Evolutionary conservation across 1,140 invertebrate genomes (phyloP).

Genomic region (Aphaenogaster rudis): DNA sequence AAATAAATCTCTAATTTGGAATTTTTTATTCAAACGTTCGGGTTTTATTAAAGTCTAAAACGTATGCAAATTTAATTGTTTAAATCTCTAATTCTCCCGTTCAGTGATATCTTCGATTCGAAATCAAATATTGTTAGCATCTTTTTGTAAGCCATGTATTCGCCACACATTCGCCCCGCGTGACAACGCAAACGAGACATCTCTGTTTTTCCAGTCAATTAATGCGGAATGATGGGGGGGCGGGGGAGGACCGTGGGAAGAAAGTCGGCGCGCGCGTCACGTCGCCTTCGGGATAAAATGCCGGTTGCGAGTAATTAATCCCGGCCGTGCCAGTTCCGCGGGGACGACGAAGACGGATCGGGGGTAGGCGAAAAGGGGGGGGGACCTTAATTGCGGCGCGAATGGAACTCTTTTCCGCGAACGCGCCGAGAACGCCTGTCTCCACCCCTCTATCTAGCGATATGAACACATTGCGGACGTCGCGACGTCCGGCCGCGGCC

Average conservation of each 20-base stretch:
- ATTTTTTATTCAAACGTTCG: not conserved
- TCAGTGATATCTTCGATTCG: not conserved
- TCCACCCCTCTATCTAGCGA: not conserved
- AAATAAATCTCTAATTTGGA: not conserved
- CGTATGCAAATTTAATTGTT: not conserved
- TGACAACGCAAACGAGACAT: slow-evolving; percentile 5
- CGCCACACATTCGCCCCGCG: not conserved
- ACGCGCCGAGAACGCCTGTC: not conserved
- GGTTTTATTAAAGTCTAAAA: not conserved
- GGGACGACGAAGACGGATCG: slow-evolving; percentile 55
- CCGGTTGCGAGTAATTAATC: slow-evolving; percentile 59
- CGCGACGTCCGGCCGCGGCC: slow-evolving; percentile 47
- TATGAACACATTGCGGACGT: slow-evolving; percentile 59
- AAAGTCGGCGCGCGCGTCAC: slow-evolving; percentile 66
- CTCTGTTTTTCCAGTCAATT: slow-evolving; percentile 6
- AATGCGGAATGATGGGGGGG: not conserved
- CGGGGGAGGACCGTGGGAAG: slow-evolving; percentile 25
- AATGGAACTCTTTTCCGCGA: slow-evolving; percentile 53
- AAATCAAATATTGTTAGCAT: not conserved
- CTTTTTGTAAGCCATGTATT: not conserved
- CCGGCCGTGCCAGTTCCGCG: slow-evolving; percentile 28
- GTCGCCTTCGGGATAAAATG: slow-evolving; percentile 45
- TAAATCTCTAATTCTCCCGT: not conserved
- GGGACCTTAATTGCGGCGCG: slow-evolving; percentile 51
- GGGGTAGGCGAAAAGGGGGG: not conserved